phyloP scores from a whole-genome alignment of 37 sponge, comb jelly and placozoan species.

The Ianthella basta region DNA sequence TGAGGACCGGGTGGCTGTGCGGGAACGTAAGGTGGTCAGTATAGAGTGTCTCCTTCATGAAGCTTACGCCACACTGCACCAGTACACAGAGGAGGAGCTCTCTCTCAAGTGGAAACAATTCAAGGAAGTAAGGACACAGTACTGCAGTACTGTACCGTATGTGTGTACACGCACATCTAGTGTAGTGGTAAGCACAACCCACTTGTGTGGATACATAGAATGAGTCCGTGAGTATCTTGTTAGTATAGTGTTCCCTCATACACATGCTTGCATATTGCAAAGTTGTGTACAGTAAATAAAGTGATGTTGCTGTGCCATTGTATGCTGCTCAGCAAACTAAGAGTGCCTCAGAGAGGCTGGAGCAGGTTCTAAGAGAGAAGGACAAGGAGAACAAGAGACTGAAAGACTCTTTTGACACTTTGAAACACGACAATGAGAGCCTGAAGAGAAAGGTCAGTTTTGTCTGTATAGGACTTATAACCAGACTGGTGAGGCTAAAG shows the following conservation, averaged over 20 bases:
- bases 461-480: too few species aligned
- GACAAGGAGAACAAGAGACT: conserved; percentile 43
- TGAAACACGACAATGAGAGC: conserved; percentile 37
- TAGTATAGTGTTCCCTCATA: neutral
- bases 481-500: too few species aligned
- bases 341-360: neutral
- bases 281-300: too few species aligned
- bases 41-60: conserved; percentile 40
- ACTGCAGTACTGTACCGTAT: too few species aligned
- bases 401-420: conserved; percentile 27
- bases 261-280: neutral
- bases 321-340: neutral
- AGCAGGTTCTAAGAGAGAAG: conserved; percentile 35
- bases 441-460: conserved; percentile 37
- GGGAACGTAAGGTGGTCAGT: conserved; percentile 21
- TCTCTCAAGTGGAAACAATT: conserved; percentile 19
- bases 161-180: too few species aligned
- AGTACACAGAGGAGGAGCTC: conserved; percentile 47
- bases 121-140: conserved; percentile 17
- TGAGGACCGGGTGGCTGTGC: neutral
- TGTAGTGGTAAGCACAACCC: too few species aligned
- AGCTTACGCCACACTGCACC: conserved; percentile 40
- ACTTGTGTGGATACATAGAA: too few species aligned
- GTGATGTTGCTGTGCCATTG: too few species aligned
- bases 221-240: neutral